A percentile compares a stretch with the other conserved stretches of the same genome.
Evolutionary conservation across 2,888 invertebrate species (phyloP).

Genomic region (Cyclophora punctaria): DNA sequence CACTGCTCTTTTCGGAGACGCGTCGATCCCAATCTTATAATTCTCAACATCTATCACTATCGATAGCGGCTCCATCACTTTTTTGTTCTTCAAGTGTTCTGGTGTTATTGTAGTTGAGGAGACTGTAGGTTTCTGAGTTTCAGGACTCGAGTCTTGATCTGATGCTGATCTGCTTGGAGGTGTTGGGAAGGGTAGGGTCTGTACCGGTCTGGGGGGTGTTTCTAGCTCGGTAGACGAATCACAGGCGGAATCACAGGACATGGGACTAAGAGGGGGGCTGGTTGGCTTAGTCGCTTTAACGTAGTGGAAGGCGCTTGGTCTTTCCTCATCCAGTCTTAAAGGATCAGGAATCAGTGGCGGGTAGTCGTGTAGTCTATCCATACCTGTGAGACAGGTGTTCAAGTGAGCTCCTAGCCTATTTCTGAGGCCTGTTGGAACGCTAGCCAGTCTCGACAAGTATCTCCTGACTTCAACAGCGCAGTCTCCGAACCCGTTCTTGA

Average conservation of each 20-base stretch:
- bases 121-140: conserved; percentile 67
- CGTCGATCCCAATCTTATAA: conserved; percentile 65
- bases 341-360: conserved; percentile 77
- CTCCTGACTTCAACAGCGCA: conserved; percentile 89
- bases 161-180: conserved; percentile 77
- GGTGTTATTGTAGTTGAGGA: conserved; percentile 73
- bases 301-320: conserved; percentile 64
- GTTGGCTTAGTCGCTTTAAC: conserved; percentile 59
- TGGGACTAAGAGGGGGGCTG: conserved; percentile 83
- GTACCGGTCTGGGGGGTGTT: conserved; percentile 66
- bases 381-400: conserved; percentile 78
- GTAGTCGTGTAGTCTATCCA: conserved; percentile 50
- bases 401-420: conserved; percentile 80
- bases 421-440: conserved; percentile 73
- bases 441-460: conserved; percentile 80
- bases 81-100: conserved; percentile 51
- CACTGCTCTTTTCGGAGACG: conserved; percentile 64
- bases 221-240: conserved; percentile 75
- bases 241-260: conserved; percentile 81
- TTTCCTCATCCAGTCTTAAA: conserved; percentile 54
- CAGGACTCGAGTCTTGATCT: conserved; percentile 68
- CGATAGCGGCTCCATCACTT: conserved; percentile 62
- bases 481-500: conserved; percentile 90
- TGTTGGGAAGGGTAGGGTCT: conserved; percentile 68
- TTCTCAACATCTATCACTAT: conserved; percentile 69